Evolutionary conservation across 2,888 invertebrate genomes (phyloP).

Genomic region (Eupithecia dodoneata): DNA sequence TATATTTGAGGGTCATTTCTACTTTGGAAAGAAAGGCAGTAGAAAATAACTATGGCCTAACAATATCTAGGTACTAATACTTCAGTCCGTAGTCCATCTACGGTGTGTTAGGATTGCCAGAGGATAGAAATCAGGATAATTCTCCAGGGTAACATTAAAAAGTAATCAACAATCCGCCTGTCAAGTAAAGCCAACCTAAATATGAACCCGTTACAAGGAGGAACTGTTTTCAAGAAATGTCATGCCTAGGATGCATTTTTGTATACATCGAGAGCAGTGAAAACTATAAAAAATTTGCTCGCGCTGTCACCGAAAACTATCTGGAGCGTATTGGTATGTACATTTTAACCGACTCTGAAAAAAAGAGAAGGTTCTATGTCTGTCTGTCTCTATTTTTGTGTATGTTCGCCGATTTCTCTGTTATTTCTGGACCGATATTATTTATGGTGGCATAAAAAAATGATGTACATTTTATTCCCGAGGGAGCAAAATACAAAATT

Average conservation of each 20-base stretch:
- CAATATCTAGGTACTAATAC: too few species aligned
- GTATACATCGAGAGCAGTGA: background rate
- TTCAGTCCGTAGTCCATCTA: background rate
- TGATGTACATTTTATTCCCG: too few species aligned
- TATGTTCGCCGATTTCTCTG: too few species aligned
- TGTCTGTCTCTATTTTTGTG: too few species aligned
- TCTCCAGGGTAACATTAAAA: background rate
- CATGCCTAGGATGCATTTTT: background rate
- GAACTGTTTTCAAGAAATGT: background rate
- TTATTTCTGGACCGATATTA: too few species aligned
- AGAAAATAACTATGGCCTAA: background rate
- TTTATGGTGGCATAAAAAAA: too few species aligned
- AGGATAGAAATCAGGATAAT: background rate
- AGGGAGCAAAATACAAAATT: too few species aligned
- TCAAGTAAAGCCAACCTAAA: background rate
- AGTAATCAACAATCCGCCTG: background rate
- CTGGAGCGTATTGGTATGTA: background rate
- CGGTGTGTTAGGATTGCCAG: background rate
- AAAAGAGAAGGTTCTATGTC: too few species aligned
- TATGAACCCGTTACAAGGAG: background rate
- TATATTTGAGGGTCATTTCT: conserved; percentile 4
- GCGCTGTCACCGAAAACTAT: background rate
- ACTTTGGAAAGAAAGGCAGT: background rate
- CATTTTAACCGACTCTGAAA: too few species aligned
- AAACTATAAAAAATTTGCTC: background rate